Evolutionary conservation across 2,797 vertebrate genomes (phyloP).

Genomic region (Myiothlypis chrysogaster): DNA sequence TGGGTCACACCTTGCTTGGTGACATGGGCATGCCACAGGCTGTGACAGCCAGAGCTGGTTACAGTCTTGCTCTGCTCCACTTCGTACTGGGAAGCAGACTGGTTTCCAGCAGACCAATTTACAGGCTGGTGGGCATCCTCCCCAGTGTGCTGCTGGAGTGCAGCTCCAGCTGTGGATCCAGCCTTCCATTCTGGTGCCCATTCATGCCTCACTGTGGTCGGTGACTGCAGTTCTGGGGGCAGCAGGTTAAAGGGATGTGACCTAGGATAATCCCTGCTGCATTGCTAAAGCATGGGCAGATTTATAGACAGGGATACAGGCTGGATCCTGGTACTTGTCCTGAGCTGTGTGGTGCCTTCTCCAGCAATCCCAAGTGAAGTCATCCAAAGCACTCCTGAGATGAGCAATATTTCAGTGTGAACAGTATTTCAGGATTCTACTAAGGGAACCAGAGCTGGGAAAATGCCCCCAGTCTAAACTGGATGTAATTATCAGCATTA

Average conservation of each 20-base stretch:
- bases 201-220: neutral
- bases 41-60: neutral
- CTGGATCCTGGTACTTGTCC: accelerated
- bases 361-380: neutral
- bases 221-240: neutral
- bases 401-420: neutral
- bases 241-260: neutral
- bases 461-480: neutral
- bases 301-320: neutral
- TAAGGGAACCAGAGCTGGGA: neutral
- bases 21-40: neutral
- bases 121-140: neutral
- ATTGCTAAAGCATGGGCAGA: neutral
- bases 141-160: neutral
- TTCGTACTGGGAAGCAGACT: neutral
- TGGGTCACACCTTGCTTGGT: neutral
- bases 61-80: neutral
- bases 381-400: accelerated
- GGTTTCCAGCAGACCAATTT: neutral
- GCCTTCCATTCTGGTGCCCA: neutral
- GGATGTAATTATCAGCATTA: neutral
- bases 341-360: neutral
- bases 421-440: neutral
- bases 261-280: neutral
- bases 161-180: neutral